Evolutionary conservation across 2,888 invertebrate species (phyloP).

Genomic region (Phymatocera aterrima): DNA sequence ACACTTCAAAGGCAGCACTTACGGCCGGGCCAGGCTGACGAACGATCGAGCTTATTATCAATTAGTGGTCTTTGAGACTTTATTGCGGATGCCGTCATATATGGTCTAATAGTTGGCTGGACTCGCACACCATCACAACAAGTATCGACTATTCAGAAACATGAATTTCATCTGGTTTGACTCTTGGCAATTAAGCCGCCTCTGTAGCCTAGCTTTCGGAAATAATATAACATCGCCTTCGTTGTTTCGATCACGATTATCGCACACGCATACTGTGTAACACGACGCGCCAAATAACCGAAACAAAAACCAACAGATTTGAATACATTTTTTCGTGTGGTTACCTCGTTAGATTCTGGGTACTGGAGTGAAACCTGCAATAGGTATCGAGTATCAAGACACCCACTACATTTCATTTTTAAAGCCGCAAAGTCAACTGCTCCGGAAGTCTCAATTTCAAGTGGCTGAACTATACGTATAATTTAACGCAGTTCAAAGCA

Average conservation of each 20-base stretch:
- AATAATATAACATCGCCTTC: conserved; percentile 2
- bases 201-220: not conserved
- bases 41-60: conserved; percentile 36
- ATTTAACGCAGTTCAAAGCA: not conserved
- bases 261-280: not conserved
- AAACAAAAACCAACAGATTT: not conserved
- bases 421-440: conserved; percentile 8
- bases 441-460: not conserved
- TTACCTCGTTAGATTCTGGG: not conserved
- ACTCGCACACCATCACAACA: not conserved
- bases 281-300: no score
- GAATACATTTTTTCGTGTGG: not conserved
- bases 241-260: conserved; percentile 18
- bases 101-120: conserved; percentile 12
- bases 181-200: conserved; percentile 28
- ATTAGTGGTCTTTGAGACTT: conserved; percentile 33
- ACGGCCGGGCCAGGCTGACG: conserved; percentile 8
- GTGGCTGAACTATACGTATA: not conserved
- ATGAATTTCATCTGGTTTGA: conserved; percentile 23
- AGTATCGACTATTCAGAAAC: conserved; percentile 16
- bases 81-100: not conserved
- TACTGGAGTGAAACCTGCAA: not conserved
- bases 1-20: conserved; percentile 38
- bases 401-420: not conserved
- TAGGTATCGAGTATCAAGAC: conserved; percentile 10